Percentiles rank a stretch among this genome's conserved stretches.
These are phyloP conservation scores for Zingel zingel DNA, from an alignment of 2,113 vertebrate genomes.

Conservation along the genomic window DNA sequence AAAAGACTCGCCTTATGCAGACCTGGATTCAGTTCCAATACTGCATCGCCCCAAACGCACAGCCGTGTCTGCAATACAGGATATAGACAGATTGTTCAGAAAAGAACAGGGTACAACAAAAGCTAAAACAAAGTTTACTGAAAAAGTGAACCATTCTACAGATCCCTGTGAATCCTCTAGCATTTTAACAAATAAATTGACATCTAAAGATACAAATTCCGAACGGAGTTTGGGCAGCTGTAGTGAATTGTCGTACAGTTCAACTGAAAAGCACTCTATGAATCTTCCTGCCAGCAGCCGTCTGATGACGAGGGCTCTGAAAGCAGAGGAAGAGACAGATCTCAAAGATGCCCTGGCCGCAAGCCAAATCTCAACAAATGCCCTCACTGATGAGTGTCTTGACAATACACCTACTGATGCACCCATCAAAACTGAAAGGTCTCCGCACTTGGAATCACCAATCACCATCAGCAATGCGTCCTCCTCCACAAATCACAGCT, in stretches of 20 bases:
- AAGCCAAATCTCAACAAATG: constrained; percentile 45
- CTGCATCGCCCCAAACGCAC: constrained; percentile 81
- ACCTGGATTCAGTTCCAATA: constrained; percentile 81
- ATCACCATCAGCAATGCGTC: not conserved
- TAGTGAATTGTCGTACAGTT: constrained; percentile 22
- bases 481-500: constrained; percentile 41
- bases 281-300: constrained; percentile 78
- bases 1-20: constrained; percentile 78
- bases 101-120: constrained; percentile 43
- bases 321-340: constrained; percentile 69
- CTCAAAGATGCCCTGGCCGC: constrained; percentile 59
- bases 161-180: constrained; percentile 13
- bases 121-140: constrained; percentile 41
- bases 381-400: constrained; percentile 10
- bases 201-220: constrained; percentile 36
- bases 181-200: constrained; percentile 27
- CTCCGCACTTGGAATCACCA: constrained; percentile 38
- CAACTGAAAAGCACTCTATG: constrained; percentile 67
- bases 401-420: constrained; percentile 16
- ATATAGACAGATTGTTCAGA: constrained; percentile 8
- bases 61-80: constrained; percentile 36
- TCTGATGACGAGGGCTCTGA: constrained; percentile 80
- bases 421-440: constrained; percentile 51
- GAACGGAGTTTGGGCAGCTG: constrained; percentile 46
- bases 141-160: constrained; percentile 23